These are phyloP conservation scores for Drosophila virilis DNA, from an alignment of 1,140 invertebrate species.

Conservation along the genomic window DNA sequence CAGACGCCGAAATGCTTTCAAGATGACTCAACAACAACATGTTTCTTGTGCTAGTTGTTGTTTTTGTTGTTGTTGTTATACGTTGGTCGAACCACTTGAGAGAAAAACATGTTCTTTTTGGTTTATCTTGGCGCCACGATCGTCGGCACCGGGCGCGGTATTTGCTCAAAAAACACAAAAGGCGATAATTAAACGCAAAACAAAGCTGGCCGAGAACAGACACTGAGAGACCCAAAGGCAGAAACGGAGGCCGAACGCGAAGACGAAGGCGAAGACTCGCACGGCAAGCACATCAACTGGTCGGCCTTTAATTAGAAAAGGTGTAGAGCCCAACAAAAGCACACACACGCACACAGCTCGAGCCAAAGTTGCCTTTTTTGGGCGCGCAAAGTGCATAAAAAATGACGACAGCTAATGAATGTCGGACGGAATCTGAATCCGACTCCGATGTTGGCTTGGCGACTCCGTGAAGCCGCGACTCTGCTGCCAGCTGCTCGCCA, in stretches of 20 bases:
- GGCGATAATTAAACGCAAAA: slow-evolving; percentile 81
- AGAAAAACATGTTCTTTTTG: slow-evolving; percentile 79
- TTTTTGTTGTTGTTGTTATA: slow-evolving; percentile 7
- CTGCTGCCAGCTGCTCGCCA: slow-evolving; percentile 32
- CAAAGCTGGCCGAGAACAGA: slow-evolving; percentile 71
- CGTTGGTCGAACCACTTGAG: slow-evolving; percentile 67
- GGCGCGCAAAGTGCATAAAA: slow-evolving; percentile 46
- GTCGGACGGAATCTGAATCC: slow-evolving; percentile 36
- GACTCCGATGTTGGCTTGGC: slow-evolving; percentile 20
- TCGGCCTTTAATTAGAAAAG: slow-evolving; percentile 76
- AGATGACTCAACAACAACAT: slow-evolving; percentile 79
- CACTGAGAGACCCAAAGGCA: slow-evolving; percentile 17
- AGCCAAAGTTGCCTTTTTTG: slow-evolving; percentile 25
- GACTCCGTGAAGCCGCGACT: slow-evolving; percentile 19
- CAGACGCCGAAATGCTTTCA: slow-evolving; percentile 74
- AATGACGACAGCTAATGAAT: slow-evolving; percentile 55
- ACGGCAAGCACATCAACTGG: slow-evolving; percentile 57
- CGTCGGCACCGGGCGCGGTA: slow-evolving; percentile 67
- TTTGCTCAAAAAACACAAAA: slow-evolving; percentile 74
- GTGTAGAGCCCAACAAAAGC: slow-evolving; percentile 54
- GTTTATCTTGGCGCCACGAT: slow-evolving; percentile 82
- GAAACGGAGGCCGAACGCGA: neutral
- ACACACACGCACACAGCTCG: slow-evolving; percentile 3
- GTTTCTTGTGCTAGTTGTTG: slow-evolving; percentile 13
- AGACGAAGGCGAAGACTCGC: slow-evolving; percentile 8